These are phyloP conservation scores for Ectemnius cavifrons DNA, from an alignment of 2,888 invertebrate genomes.

Conservation along the genomic window DNA sequence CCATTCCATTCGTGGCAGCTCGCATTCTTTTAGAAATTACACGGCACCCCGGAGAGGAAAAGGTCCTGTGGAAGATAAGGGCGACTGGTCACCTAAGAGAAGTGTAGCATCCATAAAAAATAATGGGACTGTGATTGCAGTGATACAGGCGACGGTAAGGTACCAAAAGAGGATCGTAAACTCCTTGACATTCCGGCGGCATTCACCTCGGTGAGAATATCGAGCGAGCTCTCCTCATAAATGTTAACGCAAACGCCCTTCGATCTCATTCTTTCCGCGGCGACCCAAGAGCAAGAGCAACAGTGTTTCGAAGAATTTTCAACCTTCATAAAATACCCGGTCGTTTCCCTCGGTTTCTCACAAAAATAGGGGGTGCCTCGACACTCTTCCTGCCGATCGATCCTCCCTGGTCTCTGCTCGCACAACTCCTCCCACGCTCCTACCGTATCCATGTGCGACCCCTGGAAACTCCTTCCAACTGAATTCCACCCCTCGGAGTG, in stretches of 20 bases:
- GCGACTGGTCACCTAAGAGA: neutral
- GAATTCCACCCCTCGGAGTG: constrained; percentile 24
- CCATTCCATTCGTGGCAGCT: too few relatives aligned
- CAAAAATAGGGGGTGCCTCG: neutral
- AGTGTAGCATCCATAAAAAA: neutral
- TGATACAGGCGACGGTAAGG: neutral
- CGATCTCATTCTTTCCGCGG: neutral
- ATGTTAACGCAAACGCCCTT: neutral
- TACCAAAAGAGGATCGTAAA: neutral
- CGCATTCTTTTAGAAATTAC: too few relatives aligned
- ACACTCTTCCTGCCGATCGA: constrained; percentile 39
- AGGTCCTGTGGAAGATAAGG: neutral
- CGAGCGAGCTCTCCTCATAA: neutral
- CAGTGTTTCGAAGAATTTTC: too few relatives aligned
- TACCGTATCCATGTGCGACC: constrained; percentile 16
- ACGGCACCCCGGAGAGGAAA: neutral
- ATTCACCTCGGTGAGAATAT: neutral
- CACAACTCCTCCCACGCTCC: constrained; percentile 34
- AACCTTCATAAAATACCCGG: constrained; percentile 14
- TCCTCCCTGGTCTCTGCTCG: constrained; percentile 2
- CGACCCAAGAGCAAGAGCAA: too few relatives aligned
- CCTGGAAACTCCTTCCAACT: constrained; percentile 7
- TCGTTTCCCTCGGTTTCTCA: constrained; percentile 4
- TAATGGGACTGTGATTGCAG: constrained; percentile 6
- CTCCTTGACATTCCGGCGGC: neutral